Conservation (phyloP, 2,888 invertebrate species). For the Odontocerum albicorne region DNA sequence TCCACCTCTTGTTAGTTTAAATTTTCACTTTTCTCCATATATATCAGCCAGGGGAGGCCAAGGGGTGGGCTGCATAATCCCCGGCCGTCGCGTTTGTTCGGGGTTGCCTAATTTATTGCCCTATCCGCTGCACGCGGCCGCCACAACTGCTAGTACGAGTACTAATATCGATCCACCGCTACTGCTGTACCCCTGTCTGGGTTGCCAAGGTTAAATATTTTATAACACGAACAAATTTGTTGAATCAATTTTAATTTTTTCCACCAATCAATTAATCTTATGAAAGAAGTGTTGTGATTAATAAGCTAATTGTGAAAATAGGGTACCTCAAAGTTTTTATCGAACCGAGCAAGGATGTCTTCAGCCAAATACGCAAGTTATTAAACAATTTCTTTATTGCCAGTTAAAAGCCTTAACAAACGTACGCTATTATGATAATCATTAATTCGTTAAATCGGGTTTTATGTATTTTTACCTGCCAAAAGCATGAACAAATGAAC, state of each 20-base stretch:
- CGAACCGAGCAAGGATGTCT: too few relatives aligned
- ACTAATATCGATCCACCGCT: conserved; percentile 43
- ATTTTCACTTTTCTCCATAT: background rate
- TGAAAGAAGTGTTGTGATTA: background rate
- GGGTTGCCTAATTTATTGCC: conserved; percentile 52
- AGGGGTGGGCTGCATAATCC: conserved; percentile 30
- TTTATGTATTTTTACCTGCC: too few relatives aligned
- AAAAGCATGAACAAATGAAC: too few relatives aligned
- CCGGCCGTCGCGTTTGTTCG: conserved; percentile 42
- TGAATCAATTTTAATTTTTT: conserved; percentile 19
- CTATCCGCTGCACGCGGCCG: conserved; percentile 48
- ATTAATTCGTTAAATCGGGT: too few relatives aligned
- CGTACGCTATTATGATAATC: too few relatives aligned
- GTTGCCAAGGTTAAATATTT: conserved; percentile 25
- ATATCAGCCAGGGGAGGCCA: conserved; percentile 22
- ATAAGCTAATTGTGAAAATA: background rate
- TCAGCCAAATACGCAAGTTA: too few relatives aligned
- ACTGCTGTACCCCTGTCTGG: conserved; percentile 29
- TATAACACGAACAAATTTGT: conserved; percentile 20
- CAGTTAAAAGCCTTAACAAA: too few relatives aligned
- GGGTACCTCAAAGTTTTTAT: background rate
- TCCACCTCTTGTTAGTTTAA: background rate
- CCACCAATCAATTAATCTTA: too few relatives aligned
- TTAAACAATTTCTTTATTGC: too few relatives aligned
- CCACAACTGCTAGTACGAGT: conserved; percentile 43